Evolutionary conservation across 2,113 vertebrate genomes (phyloP), one percentile per base, ranked within the genome.

Genomic region (Ictalurus furcatus): DNA sequence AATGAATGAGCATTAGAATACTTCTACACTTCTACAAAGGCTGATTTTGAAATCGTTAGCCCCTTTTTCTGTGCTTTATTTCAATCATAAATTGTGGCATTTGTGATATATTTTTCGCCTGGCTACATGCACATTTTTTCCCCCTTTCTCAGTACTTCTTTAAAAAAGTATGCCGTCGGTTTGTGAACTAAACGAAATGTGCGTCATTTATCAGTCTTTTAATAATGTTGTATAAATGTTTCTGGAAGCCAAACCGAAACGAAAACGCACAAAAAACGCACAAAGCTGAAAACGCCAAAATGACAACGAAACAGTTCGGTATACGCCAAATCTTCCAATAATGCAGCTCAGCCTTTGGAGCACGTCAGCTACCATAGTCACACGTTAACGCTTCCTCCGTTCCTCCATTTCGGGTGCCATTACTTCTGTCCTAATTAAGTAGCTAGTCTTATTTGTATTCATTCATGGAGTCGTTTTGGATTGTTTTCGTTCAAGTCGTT

Each of bases 1-100:
- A 74, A 84, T 30, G 81, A 63, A 37, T n/a, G 28, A 78, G 84
- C 84, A 44, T 88, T 88, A 58, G 19, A 40, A 37, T 54, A 56
- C 84, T 83, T 83, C 5, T 82, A 5, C 3, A 59, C n/a, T 23
- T 59, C 81, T 63, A 84, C 34, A 84, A 84, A 84, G 23, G 13
- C 44, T 25, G 81, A 61, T 83, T 61, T 61, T 61, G 25, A 23
- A 59, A 83, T 25, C 34, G 5, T 23, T 61, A 23, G n/a, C 30
- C 58, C 19, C 34, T 14, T 30, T 76, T 61, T 83, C 58, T 61
- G 40, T 16, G 34, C 81, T 58, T 83, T 61, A 83, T 37, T 83
- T 25, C 58, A 83, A 25, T 63, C 23, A 25, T 21, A 44, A 61
- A 19, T 61, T 30, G 59, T 37, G 7, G 9, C 13, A n/a, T 80